A percentile compares a stretch with the other conserved stretches of the same genome.
Evolutionary conservation across 2,797 vertebrate genomes (phyloP).

Genomic region (Hydrocynus forskahlii): DNA sequence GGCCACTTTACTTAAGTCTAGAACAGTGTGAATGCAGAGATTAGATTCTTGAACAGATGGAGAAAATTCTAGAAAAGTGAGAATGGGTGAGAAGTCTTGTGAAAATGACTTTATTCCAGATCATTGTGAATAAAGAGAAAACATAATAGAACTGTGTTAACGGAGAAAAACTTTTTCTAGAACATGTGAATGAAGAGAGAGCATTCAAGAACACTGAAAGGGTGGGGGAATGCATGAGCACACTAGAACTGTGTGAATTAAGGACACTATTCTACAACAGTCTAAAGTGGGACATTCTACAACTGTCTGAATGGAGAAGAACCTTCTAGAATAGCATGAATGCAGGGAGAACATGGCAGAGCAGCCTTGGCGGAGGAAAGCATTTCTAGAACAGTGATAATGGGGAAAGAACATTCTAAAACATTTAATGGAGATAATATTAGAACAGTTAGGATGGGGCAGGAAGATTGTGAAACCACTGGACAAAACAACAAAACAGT

Average conservation of each 20-base stretch:
- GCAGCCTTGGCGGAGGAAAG: no score
- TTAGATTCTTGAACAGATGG: no score
- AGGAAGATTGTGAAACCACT: background rate
- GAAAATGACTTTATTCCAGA: background rate
- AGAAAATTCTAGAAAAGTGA: background rate
- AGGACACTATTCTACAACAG: background rate
- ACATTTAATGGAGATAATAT: no score
- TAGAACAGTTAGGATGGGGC: background rate
- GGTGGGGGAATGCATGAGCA: background rate
- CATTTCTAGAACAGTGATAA: no score
- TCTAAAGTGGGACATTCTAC: background rate
- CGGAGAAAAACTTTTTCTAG: background rate
- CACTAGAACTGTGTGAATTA: background rate
- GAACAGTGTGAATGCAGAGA: background rate
- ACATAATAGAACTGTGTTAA: background rate
- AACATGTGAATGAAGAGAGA: background rate
- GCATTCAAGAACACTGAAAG: background rate
- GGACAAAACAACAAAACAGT: background rate
- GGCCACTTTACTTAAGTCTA: background rate
- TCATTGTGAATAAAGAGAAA: background rate
- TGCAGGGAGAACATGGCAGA: background rate
- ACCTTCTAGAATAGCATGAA: background rate
- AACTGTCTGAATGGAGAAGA: background rate
- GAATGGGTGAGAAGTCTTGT: background rate
- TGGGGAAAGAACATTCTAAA: background rate